phyloP scores from a whole-genome alignment of 1,140 invertebrate genomes.

The Uloborus diversus region DNA sequence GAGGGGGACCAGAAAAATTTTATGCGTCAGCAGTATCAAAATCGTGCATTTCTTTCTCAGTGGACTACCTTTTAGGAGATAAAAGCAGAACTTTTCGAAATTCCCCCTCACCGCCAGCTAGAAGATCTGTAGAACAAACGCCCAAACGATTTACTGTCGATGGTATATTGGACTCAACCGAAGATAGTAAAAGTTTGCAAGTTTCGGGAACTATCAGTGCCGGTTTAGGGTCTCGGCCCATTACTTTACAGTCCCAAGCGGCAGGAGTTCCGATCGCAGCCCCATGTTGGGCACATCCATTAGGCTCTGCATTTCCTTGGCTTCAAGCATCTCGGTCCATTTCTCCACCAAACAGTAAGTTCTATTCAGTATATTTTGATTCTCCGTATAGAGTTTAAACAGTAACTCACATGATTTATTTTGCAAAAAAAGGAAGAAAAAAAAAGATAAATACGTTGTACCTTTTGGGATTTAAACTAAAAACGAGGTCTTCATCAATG shows the following conservation, averaged over 20 bases:
- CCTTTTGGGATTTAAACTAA: too few species aligned
- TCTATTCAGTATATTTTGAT: not conserved
- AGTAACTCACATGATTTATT: too few species aligned
- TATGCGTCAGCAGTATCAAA: not conserved
- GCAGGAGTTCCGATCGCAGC: slow-evolving; percentile 11
- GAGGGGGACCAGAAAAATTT: slow-evolving; percentile 12
- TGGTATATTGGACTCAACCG: slow-evolving; percentile 27
- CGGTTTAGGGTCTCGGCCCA: slow-evolving; percentile 18
- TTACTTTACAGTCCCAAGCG: slow-evolving; percentile 18
- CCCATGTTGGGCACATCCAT: slow-evolving; percentile 41
- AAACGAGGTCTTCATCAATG: too few species aligned
- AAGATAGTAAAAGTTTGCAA: slow-evolving; percentile 9
- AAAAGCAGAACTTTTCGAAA: slow-evolving; percentile 13
- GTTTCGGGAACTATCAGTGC: not conserved
- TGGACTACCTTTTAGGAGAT: slow-evolving; percentile 36
- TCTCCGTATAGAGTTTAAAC: too few species aligned
- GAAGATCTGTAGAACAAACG: slow-evolving; percentile 13
- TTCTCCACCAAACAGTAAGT: slow-evolving; percentile 40
- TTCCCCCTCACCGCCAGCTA: not conserved
- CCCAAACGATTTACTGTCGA: slow-evolving; percentile 29
- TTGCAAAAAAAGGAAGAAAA: too few species aligned
- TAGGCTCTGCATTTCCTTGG: slow-evolving; percentile 30
- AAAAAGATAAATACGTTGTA: too few species aligned
- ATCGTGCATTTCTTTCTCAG: slow-evolving; percentile 42
- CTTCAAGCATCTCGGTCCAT: slow-evolving; percentile 29